Evolutionary conservation across 2,888 invertebrate species (phyloP).

Genomic region (Drosophila demipolita): DNA sequence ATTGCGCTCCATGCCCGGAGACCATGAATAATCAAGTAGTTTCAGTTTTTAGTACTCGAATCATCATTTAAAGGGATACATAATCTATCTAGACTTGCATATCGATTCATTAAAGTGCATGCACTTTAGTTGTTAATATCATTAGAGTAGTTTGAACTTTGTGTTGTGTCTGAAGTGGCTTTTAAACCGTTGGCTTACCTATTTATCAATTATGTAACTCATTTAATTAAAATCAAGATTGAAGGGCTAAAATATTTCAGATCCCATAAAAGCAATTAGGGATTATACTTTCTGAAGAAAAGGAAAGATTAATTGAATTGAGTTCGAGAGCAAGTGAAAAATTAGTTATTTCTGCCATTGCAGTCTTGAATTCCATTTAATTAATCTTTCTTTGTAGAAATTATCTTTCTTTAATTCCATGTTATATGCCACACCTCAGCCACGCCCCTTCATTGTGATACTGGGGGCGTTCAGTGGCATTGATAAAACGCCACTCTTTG

Average conservation of each 20-base stretch:
- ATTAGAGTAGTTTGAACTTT: too few relatives aligned
- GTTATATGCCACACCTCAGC: conserved; percentile 27
- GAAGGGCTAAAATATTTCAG: too few relatives aligned
- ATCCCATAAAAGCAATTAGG: rapidly evolving
- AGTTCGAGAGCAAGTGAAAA: conserved; percentile 36
- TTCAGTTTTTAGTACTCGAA: neutral
- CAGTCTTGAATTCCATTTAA: neutral
- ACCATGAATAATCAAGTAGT: conserved; percentile 19
- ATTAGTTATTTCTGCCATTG: neutral
- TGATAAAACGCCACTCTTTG: conserved; percentile 59
- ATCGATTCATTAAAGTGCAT: neutral
- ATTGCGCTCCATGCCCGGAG: neutral
- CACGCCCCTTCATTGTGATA: conserved; percentile 7
- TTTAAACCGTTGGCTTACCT: too few relatives aligned
- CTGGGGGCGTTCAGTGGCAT: conserved; percentile 19
- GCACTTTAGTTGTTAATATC: neutral
- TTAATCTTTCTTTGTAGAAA: neutral
- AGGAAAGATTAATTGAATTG: conserved; percentile 16
- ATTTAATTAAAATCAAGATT: neutral
- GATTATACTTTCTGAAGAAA: neutral
- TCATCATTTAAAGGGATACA: neutral
- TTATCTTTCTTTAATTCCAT: conserved; percentile 11
- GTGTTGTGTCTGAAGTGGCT: neutral
- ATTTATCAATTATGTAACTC: neutral
- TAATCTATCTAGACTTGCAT: neutral